phyloP scores from a whole-genome alignment of 2,113 vertebrate species.

The Galeopterus variegatus region DNA sequence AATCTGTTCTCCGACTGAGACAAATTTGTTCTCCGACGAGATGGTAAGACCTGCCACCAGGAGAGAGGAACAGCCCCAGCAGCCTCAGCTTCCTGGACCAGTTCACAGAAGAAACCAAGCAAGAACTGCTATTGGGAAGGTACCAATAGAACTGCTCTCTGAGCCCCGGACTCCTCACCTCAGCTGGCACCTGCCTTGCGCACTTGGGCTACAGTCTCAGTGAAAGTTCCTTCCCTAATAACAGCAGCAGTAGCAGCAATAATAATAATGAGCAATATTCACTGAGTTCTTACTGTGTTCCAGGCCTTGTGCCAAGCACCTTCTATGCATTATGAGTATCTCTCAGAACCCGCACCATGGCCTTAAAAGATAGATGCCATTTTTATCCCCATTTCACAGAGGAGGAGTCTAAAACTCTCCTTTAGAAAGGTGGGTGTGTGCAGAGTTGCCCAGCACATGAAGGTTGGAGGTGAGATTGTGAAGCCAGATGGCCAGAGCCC shows the following conservation, averaged over 20 bases:
- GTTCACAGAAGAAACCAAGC: not conserved
- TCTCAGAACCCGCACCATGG: not conserved
- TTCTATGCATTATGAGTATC: not conserved
- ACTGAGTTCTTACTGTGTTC: not conserved
- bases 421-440: not conserved
- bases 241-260: not conserved
- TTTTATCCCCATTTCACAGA: constrained; percentile 9
- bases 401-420: not conserved
- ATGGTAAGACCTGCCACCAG: not conserved
- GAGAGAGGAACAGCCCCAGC: not conserved
- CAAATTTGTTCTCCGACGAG: not conserved
- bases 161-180: not conserved
- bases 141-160: not conserved
- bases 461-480: not conserved
- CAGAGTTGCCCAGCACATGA: not conserved
- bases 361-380: not conserved
- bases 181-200: not conserved
- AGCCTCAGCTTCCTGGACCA: not conserved
- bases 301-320: not conserved
- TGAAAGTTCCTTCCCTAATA: not conserved
- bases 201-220: not conserved
- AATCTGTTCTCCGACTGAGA: not conserved
- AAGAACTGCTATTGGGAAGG: not conserved
- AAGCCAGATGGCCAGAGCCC: not conserved
- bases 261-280: not conserved